Evolutionary conservation across 2,888 invertebrate genomes (phyloP), one percentile per base, ranked within the genome.

Genomic region (Drosophila helvetica): DNA sequence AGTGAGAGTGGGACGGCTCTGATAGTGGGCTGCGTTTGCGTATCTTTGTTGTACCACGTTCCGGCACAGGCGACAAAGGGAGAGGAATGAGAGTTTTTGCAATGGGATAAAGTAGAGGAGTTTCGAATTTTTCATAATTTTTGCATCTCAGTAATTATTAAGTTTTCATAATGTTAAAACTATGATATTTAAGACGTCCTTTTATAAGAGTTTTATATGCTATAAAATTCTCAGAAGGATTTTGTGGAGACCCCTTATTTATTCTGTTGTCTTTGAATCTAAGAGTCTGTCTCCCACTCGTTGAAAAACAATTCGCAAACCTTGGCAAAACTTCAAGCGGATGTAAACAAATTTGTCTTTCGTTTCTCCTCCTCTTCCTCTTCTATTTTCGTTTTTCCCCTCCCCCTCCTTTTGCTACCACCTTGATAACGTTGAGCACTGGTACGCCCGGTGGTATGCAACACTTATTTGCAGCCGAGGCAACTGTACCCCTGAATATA

Each of bases 391-490:
- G 8, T 19, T 12, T 58, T 38, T 33, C 1, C 5, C 25, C 22
- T 22, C 48, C 3, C 50, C 8, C 8, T 8, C 8, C 53, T 30
- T 15, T 46, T 30, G 48, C 25, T 22, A 22, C 30, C 46, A 19
- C n/a, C 48, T 27, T 30, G 52, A 47, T 57, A 62, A 56, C 47
- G 50, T 47, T 52, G 47, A 18, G 38, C 62, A 59, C 46, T 30
- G 45, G 30, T 53, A 66, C 78, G 78, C 81, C 74, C 61, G 52
- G 33, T 58, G 67, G 65, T 75, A 82, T 86, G 82, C 84, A 86
- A 83, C 74, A 69, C 55, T 71, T 83, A 46, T 61, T 61, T 66
- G 54, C 53, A 55, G 38, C n/a, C n/a, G 38, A 51, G 43, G 55
- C 57, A 75, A 75, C 78, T 76, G 76, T 70, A 75, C 58, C 18